phyloP scores from a whole-genome alignment of 2,797 vertebrate genomes.

The Eurystomus glaucurus region DNA sequence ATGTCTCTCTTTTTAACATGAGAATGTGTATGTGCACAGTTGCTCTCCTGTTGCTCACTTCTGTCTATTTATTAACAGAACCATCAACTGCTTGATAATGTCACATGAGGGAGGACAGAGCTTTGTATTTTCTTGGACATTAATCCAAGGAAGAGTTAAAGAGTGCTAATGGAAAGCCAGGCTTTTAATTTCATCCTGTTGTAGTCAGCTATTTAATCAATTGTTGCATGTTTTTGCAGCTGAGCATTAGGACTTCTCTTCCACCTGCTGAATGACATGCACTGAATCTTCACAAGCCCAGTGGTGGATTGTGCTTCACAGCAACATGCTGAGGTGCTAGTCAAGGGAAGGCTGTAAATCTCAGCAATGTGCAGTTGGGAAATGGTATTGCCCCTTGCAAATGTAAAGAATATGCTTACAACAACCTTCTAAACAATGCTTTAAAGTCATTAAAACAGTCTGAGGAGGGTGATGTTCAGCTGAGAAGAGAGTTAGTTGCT shows the following conservation, averaged over 20 bases:
- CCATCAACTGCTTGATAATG: neutral
- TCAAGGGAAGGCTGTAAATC: neutral
- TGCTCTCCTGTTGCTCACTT: neutral
- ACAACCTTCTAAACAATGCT: neutral
- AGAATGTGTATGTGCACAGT: neutral
- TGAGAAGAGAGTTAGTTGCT: neutral
- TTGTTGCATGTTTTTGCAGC: constrained; percentile 9
- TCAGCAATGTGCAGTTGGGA: neutral
- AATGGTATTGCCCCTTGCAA: neutral
- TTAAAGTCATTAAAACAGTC: neutral
- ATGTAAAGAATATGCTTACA: neutral
- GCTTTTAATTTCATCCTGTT: constrained; percentile 43
- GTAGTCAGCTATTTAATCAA: constrained; percentile 25
- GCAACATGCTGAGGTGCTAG: neutral
- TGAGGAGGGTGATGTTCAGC: neutral
- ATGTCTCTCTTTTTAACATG: neutral
- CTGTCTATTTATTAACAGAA: neutral
- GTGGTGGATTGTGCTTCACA: neutral
- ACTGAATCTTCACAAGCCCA: neutral
- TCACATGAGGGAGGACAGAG: neutral
- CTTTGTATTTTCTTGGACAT: neutral
- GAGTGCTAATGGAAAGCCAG: constrained; percentile 5
- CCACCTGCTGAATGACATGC: neutral
- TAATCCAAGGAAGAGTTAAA: neutral
- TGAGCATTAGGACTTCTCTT: neutral